Percentiles rank a stretch among this genome's conserved stretches.
phyloP scores from a whole-genome alignment of 2,797 vertebrate species.

The Coranthus polyacanthus region DNA sequence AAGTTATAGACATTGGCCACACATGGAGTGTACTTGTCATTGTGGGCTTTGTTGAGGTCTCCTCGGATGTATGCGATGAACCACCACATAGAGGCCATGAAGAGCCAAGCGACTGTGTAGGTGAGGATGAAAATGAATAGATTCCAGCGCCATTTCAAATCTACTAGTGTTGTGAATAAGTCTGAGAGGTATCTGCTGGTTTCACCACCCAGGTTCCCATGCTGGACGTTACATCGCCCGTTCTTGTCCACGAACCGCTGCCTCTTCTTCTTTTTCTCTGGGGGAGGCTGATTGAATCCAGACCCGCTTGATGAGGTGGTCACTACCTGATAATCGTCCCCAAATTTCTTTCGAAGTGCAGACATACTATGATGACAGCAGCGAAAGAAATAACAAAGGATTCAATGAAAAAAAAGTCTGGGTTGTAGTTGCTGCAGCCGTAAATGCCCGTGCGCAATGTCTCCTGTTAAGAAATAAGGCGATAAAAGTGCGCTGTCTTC shows the following conservation, averaged over 20 bases:
- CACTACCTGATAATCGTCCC: constrained; percentile 99
- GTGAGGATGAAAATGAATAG: constrained; percentile 98
- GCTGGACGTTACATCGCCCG: constrained; percentile 98
- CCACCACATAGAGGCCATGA: constrained; percentile 99
- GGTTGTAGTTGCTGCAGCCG: constrained; percentile 69
- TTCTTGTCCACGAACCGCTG: constrained; percentile 99
- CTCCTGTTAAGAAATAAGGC: constrained; percentile 67
- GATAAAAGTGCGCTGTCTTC: constrained; percentile 75
- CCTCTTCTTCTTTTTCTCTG: constrained; percentile 92
- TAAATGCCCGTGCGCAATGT: constrained; percentile 71
- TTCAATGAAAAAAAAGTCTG: constrained; percentile 59
- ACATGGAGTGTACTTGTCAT: constrained; percentile 96
- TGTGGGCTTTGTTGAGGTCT: constrained; percentile 93
- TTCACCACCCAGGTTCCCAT: constrained; percentile 97
- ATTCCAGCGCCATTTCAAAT: constrained; percentile 99
- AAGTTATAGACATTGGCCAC: constrained; percentile 99
- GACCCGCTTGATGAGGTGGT: constrained; percentile 96
- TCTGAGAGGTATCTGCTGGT: constrained; percentile 97
- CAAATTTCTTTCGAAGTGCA: constrained; percentile 99
- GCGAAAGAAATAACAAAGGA: constrained; percentile 67
- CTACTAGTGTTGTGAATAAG: constrained; percentile 97
- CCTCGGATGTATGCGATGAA: constrained; percentile 95
- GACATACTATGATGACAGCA: constrained; percentile 93
- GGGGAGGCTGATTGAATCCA: constrained; percentile 90
- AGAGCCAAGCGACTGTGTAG: constrained; percentile 98